These are phyloP conservation scores for Labeo calbasu DNA, from an alignment of 2,797 vertebrate species.

Conservation along the genomic window DNA sequence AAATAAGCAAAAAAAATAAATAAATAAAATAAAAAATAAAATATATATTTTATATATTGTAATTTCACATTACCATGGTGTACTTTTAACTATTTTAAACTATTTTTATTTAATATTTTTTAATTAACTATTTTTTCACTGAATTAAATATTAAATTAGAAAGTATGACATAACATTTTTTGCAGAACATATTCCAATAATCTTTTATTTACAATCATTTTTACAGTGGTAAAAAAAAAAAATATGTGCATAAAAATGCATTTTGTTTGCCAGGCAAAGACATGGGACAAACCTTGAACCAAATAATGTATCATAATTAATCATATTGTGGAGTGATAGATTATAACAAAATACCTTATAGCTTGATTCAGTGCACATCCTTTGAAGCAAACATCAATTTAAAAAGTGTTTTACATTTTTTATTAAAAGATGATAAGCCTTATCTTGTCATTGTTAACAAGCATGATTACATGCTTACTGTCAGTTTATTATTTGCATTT, in stretches of 20 bases:
- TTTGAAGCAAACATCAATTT: not conserved
- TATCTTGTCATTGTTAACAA: not conserved
- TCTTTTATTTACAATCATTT: not conserved
- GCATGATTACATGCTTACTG: not conserved
- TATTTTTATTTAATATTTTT: not conserved
- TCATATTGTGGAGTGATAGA: not conserved
- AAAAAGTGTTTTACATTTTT: not conserved
- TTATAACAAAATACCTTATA: not conserved
- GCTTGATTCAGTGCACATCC: not conserved
- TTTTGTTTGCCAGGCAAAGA: not conserved
- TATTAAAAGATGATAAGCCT: not conserved
- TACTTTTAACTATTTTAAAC: not conserved
- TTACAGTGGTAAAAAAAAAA: not conserved
- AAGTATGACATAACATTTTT: not conserved
- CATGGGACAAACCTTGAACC: not conserved
- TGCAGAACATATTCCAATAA: not conserved
- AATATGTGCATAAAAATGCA: not conserved
- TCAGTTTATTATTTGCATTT: constrained; percentile 5
- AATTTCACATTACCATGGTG: not conserved
- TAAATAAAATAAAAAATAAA: too few species aligned
- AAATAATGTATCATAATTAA: not conserved
- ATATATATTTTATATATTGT: too few species aligned
- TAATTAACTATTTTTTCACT: not conserved
- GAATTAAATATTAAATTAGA: not conserved
- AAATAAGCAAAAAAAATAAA: not conserved